phyloP scores from a whole-genome alignment of 2,888 invertebrate species.

The Aromia moschata region DNA sequence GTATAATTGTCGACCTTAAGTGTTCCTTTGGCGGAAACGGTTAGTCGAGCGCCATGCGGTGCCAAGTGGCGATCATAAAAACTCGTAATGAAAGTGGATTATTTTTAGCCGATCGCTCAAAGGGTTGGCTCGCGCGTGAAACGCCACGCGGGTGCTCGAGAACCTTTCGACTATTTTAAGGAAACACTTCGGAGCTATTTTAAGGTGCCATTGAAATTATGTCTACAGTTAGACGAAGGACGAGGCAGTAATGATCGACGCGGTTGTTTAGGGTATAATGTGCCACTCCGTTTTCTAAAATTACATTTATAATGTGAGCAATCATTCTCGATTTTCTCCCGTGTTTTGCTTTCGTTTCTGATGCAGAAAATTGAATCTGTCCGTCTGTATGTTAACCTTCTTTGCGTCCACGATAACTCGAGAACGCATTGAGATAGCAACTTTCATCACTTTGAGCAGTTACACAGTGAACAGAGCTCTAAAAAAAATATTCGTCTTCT shows the following conservation, averaged over 20 bases:
- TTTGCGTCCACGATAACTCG: too few species aligned
- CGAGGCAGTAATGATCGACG: neutral
- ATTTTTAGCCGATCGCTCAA: conserved; percentile 30
- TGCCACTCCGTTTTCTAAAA: too few species aligned
- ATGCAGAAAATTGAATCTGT: too few species aligned
- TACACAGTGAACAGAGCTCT: too few species aligned
- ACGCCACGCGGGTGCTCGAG: conserved; percentile 17
- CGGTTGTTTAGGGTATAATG: neutral
- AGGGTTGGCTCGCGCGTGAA: conserved; percentile 25
- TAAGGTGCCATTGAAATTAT: conserved; percentile 12
- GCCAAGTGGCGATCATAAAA: conserved; percentile 32
- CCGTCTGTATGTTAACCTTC: too few species aligned
- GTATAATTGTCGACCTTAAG: neutral
- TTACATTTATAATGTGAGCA: too few species aligned
- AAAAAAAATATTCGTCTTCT: too few species aligned
- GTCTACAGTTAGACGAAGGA: neutral
- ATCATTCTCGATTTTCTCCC: too few species aligned
- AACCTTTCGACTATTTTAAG: conserved; percentile 29
- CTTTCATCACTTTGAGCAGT: too few species aligned
- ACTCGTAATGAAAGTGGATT: conserved; percentile 26
- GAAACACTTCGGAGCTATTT: conserved; percentile 33
- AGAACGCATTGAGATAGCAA: too few species aligned
- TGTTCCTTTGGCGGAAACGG: conserved; percentile 5
- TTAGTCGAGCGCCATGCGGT: conserved; percentile 19
- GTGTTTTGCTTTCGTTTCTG: too few species aligned